A percentile compares a stretch with the other conserved stretches of the same genome.
phyloP scores from a whole-genome alignment of 1,140 invertebrate species.

The Phenacoccus solenopsis region DNA sequence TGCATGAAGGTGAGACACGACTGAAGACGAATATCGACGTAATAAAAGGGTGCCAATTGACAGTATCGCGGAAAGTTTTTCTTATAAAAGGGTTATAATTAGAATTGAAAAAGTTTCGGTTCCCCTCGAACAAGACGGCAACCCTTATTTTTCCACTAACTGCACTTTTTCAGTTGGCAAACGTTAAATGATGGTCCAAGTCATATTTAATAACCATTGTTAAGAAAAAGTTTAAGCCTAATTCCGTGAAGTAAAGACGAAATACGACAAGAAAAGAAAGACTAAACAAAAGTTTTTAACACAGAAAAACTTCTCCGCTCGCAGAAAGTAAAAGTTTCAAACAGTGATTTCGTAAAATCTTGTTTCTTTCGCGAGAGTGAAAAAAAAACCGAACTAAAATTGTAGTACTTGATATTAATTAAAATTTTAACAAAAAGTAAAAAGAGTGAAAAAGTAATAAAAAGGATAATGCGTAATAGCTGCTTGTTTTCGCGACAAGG shows the following conservation, averaged over 20 bases:
- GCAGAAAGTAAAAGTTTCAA: background rate
- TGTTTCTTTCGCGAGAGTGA: background rate
- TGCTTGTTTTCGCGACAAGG: background rate
- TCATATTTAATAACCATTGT: slow-evolving; percentile 18
- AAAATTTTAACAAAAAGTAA: slow-evolving; percentile 1
- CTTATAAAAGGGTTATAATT: slow-evolving; percentile 14
- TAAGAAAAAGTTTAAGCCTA: slow-evolving; percentile 11
- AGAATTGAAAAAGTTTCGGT: slow-evolving; percentile 1
- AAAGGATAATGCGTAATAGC: background rate
- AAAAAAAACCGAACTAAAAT: background rate
- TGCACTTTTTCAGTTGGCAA: background rate
- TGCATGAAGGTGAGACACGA: background rate
- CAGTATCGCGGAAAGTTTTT: background rate
- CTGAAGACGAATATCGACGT: slow-evolving; percentile 4
- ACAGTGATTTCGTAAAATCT: slow-evolving; percentile 8
- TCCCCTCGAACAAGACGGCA: background rate
- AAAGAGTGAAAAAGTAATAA: background rate
- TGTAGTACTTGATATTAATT: slow-evolving; percentile 10
- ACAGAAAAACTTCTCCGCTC: background rate
- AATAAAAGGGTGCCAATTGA: background rate
- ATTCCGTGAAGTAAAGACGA: background rate
- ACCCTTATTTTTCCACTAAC: background rate
- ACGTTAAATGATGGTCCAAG: slow-evolving; percentile 12
- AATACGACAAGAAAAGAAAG: slow-evolving; percentile 5
- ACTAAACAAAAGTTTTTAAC: slow-evolving; percentile 14